phyloP scores from a whole-genome alignment of 2,113 vertebrate genomes.

The Lethenteron reissneri region DNA sequence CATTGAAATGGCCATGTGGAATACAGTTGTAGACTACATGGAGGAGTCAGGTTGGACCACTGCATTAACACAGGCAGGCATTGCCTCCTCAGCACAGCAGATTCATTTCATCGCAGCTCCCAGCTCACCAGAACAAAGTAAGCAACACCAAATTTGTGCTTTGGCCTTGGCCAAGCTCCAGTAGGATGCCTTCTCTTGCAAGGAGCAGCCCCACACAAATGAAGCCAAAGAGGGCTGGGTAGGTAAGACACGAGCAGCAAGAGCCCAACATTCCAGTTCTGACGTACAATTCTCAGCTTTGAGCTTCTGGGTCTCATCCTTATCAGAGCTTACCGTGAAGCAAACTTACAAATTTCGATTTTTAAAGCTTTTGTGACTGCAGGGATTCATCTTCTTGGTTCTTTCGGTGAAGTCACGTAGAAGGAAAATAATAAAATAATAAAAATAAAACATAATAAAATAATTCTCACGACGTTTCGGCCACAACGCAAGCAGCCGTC shows the following conservation, averaged over 20 bases:
- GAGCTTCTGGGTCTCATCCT: neutral
- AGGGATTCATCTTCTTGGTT: no score
- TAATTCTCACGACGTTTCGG: no score
- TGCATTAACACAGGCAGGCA: neutral
- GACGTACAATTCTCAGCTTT: neutral
- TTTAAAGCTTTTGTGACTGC: neutral
- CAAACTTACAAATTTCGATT: neutral
- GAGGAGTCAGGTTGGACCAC: neutral
- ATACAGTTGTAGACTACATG: neutral
- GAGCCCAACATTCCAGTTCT: neutral
- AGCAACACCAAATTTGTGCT: neutral
- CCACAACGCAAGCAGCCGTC: no score
- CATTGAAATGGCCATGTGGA: conserved; percentile 4
- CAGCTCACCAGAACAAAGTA: no score
- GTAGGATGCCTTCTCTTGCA: neutral
- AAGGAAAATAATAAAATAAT: no score
- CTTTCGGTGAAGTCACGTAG: no score
- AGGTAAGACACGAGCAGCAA: neutral
- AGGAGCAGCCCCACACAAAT: neutral
- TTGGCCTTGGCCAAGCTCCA: neutral
- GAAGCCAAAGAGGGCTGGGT: neutral
- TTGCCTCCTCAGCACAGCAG: no score
- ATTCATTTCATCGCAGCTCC: no score
- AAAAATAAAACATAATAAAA: no score
- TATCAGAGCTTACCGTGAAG: neutral